Evolutionary conservation across 2,113 vertebrate genomes (phyloP).

Genomic region (Pongo abelii): DNA sequence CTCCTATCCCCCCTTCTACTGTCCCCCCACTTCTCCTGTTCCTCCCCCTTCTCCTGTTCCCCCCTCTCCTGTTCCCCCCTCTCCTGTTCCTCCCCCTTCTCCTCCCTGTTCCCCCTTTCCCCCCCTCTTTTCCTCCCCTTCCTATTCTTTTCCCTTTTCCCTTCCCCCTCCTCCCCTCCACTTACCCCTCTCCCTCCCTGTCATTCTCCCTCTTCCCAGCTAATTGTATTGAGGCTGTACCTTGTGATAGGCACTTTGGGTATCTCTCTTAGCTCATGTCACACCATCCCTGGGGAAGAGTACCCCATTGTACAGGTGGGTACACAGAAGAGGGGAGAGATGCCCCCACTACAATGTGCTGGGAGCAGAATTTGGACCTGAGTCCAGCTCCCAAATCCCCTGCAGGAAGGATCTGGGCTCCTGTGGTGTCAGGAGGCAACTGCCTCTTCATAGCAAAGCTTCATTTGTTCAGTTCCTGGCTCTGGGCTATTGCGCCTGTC

Average conservation of each 20-base stretch:
- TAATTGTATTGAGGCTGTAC: neutral
- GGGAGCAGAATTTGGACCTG: neutral
- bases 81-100: neutral
- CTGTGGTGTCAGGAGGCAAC: too few relatives aligned
- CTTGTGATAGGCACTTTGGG: neutral
- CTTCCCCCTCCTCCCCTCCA: too few relatives aligned
- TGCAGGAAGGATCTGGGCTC: neutral
- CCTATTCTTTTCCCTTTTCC: too few relatives aligned
- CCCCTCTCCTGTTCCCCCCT: accelerated
- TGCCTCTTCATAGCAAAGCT: neutral
- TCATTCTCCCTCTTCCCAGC: too few relatives aligned
- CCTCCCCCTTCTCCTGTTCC: too few relatives aligned
- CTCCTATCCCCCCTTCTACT: neutral
- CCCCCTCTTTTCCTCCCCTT: too few relatives aligned
- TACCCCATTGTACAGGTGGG: accelerated
- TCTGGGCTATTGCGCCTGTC: neutral
- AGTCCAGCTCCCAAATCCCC: neutral
- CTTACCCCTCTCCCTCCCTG: too few relatives aligned
- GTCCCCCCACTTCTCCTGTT: neutral
- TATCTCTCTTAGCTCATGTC: too few relatives aligned
- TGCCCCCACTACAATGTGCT: accelerated
- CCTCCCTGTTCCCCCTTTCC: too few relatives aligned
- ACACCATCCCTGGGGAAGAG: neutral
- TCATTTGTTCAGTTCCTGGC: accelerated
- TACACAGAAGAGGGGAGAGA: neutral